Percentiles rank a stretch among this genome's conserved stretches.
phyloP scores from a whole-genome alignment of 2,797 vertebrate species.

The Dendrocincla fuliginosa region DNA sequence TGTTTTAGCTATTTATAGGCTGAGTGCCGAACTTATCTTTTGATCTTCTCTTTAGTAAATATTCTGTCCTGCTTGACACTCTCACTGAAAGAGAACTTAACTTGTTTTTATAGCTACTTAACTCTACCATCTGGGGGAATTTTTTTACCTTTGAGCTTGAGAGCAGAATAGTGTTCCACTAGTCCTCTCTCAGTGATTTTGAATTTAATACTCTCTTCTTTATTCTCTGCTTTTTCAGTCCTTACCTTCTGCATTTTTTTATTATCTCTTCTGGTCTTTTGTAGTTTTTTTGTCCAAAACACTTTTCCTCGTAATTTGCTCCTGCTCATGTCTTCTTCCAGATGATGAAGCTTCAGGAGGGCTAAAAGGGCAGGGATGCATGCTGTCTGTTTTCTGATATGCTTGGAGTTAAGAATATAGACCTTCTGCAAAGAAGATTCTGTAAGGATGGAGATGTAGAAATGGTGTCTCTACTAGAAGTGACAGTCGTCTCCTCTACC shows the following conservation, averaged over 20 bases:
- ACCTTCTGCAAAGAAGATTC: background rate
- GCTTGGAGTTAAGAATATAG: background rate
- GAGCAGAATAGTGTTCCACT: background rate
- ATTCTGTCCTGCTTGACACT: background rate
- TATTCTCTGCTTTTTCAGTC: background rate
- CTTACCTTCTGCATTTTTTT: background rate
- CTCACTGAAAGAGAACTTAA: background rate
- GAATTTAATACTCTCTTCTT: background rate
- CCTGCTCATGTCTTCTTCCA: background rate
- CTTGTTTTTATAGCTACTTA: background rate
- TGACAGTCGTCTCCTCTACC: background rate
- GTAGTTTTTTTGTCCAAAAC: background rate
- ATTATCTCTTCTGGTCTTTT: background rate
- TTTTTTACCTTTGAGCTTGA: background rate
- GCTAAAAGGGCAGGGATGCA: background rate
- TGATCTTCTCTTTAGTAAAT: background rate
- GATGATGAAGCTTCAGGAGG: background rate
- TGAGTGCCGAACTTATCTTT: background rate
- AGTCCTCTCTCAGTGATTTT: background rate
- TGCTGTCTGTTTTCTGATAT: background rate
- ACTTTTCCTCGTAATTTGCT: background rate
- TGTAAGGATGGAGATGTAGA: background rate
- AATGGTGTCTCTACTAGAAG: background rate
- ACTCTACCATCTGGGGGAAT: background rate
- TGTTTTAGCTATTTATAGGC: background rate